These are phyloP conservation scores for Rhadina sibilatrix DNA, from an alignment of 2,113 vertebrate species.

Conservation along the genomic window DNA sequence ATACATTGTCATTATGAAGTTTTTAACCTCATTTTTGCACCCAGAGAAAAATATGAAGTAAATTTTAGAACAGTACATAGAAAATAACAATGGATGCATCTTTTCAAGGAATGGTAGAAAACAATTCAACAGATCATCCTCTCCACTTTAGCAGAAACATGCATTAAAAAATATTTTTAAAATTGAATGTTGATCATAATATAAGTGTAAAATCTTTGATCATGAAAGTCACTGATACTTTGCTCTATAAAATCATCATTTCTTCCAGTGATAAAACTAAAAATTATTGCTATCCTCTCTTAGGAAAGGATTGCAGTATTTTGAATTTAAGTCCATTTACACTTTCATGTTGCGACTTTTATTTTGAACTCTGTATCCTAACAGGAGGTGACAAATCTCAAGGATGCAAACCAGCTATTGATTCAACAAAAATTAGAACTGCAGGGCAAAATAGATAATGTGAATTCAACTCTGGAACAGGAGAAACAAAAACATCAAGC, in stretches of 20 bases:
- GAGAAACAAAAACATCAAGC: conserved; percentile 83
- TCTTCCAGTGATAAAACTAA: not conserved
- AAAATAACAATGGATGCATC: not conserved
- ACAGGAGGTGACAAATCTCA: conserved; percentile 87
- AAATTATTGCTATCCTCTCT: not conserved
- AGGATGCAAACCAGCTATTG: conserved; percentile 90
- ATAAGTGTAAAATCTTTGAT: not conserved
- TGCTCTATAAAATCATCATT: not conserved
- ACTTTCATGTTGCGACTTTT: not conserved
- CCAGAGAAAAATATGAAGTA: not conserved
- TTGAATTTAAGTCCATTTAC: not conserved
- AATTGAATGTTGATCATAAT: not conserved
- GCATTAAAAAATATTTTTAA: not conserved
- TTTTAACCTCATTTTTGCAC: not conserved
- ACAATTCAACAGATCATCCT: not conserved
- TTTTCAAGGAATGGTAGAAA: not conserved
- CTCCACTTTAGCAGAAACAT: not conserved
- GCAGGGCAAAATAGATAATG: conserved; percentile 82
- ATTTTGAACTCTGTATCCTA: not conserved
- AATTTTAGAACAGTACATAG: not conserved
- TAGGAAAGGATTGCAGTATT: not conserved
- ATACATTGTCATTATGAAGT: not conserved
- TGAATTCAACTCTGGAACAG: conserved; percentile 76
- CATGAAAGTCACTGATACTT: not conserved
- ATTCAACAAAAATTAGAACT: conserved; percentile 96